phyloP scores from a whole-genome alignment of 1,140 invertebrate genomes.

The Temnothorax longispinosus region DNA sequence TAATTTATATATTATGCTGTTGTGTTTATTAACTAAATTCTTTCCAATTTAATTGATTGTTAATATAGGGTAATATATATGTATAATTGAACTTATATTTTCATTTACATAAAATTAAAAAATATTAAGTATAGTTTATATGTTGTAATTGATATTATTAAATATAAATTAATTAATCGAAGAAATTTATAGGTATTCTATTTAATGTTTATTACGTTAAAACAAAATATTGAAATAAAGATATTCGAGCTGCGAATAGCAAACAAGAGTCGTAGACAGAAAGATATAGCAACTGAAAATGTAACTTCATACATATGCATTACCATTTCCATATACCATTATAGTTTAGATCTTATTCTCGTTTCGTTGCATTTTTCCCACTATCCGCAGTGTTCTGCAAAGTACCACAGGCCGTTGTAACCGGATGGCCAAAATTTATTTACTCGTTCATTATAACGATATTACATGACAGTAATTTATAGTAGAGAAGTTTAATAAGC shows the following conservation, averaged over 20 bases:
- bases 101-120: background rate
- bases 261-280: background rate
- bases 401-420: conserved; percentile 34
- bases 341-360: conserved; percentile 51
- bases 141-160: background rate
- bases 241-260: background rate
- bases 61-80: background rate
- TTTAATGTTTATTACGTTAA: background rate
- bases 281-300: conserved; percentile 24
- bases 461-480: conserved; percentile 64
- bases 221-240: background rate
- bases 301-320: conserved; percentile 55
- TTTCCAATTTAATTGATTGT: background rate
- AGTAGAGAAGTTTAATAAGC: conserved; percentile 74
- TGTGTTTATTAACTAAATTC: background rate
- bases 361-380: conserved; percentile 57
- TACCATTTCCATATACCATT: conserved; percentile 52
- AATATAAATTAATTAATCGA: background rate
- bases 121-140: background rate
- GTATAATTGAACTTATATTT: background rate
- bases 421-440: conserved; percentile 53
- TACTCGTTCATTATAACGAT: conserved; percentile 59
- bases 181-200: background rate
- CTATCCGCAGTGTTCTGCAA: conserved; percentile 29
- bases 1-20: background rate